Evolutionary conservation across 2,113 vertebrate genomes (phyloP).

Genomic region (Herpetotheres cachinnans): DNA sequence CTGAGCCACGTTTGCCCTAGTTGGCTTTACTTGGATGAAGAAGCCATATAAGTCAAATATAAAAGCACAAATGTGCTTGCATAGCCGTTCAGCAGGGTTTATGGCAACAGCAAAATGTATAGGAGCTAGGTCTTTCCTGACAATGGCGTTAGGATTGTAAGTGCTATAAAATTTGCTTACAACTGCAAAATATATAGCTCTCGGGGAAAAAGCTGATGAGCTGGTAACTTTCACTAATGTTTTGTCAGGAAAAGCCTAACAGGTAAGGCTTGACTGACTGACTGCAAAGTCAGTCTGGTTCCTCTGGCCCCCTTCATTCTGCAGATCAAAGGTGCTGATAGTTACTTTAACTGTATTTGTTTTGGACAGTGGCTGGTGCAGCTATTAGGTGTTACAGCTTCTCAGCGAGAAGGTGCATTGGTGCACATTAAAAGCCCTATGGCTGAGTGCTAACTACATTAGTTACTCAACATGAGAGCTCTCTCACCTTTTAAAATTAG

Average conservation of each 20-base stretch:
- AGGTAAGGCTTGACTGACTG: neutral
- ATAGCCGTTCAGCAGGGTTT: neutral
- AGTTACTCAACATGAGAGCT: neutral
- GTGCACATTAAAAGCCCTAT: neutral
- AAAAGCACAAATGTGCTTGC: neutral
- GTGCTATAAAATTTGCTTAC: neutral
- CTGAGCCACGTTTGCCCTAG: neutral
- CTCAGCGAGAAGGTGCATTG: fast-evolving
- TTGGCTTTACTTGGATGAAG: neutral
- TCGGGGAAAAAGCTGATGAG: neutral
- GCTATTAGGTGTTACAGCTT: neutral
- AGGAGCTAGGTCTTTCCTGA: neutral
- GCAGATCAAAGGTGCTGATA: neutral
- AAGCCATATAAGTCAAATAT: neutral
- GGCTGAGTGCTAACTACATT: neutral
- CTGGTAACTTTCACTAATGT: neutral
- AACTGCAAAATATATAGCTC: neutral
- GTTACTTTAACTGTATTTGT: neutral
- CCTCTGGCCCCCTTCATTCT: neutral
- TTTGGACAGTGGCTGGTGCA: neutral
- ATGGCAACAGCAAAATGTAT: neutral
- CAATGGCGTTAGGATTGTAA: neutral
- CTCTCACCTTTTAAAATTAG: neutral
- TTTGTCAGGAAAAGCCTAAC: neutral
- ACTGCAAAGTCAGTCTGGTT: neutral